A percentile compares a stretch with the other conserved stretches of the same genome.
phyloP scores from a whole-genome alignment of 2,888 invertebrate species.

The Chrysolina americana region DNA sequence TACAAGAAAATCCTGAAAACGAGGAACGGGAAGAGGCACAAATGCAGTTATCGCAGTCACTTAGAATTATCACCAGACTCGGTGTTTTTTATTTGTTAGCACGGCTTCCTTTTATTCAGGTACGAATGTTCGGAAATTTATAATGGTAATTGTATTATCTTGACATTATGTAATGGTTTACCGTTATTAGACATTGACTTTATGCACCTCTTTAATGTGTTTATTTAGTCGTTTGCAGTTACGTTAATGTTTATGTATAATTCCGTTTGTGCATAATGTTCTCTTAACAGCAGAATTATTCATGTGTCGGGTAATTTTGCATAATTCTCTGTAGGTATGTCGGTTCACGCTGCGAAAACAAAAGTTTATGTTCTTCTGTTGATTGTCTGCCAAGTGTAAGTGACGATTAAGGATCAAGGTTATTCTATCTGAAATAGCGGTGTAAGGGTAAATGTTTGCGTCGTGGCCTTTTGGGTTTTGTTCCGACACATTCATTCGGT shows the following conservation, averaged over 20 bases:
- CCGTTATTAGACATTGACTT: conserved; percentile 24
- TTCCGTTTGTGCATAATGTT: conserved; percentile 7
- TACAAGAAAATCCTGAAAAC: too few relatives aligned
- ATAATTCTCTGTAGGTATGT: not conserved
- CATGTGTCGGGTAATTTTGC: not conserved
- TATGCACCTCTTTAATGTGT: conserved; percentile 22
- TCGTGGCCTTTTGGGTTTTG: too few relatives aligned
- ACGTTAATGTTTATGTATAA: conserved; percentile 19
- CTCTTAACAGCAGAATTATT: conserved; percentile 12
- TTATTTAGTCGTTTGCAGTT: conserved; percentile 20
- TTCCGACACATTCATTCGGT: too few relatives aligned
- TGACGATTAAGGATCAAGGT: not conserved
- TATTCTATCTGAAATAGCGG: too few relatives aligned
- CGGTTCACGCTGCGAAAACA: not conserved
- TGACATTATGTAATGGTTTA: conserved; percentile 11
- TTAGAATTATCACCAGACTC: not conserved
- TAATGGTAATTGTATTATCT: conserved; percentile 15
- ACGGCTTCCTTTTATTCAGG: conserved; percentile 13
- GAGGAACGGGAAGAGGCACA: not conserved
- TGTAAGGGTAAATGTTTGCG: too few relatives aligned
- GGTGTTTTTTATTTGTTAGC: not conserved
- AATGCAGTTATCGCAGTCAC: not conserved
- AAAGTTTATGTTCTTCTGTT: not conserved
- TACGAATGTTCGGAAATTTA: not conserved
- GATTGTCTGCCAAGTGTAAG: not conserved